Base-by-base conservation (phyloP, 35 echinoderm and acorn worm genomes). In the Chiridota heheva region DNA sequence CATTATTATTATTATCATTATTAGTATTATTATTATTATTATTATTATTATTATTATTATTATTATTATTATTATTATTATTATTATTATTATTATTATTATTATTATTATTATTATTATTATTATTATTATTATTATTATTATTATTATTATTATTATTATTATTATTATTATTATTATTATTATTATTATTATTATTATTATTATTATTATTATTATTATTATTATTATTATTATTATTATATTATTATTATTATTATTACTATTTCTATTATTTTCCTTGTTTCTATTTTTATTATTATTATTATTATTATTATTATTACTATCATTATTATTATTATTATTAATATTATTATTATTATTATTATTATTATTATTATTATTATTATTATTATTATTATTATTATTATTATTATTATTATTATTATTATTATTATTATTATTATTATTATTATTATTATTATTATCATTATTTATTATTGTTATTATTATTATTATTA, bases 1-100 rank as follows among this genome's bases (percentile, higher is more conserved):
- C n/a, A n/a, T n/a, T n/a, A n/a, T n/a, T n/a, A n/a, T n/a, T n/a
- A n/a, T n/a, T n/a, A n/a, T n/a, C n/a, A n/a, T n/a, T n/a, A n/a
- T n/a, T n/a, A n/a, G n/a, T n/a, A n/a, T n/a, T 53, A 53, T 22
- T 53, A 53, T 22, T 53, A 53, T 53, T 53, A 53, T 22, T 53
- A 53, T 22, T 53, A 53, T 53, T 53, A 53, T 53, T 53, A 53
- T 22, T 53, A 53, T 22, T 53, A 53, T 53, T 53, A 53, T 22
- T 53, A 53, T 22, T 53, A 53, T 53, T 53, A 53, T 22, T 53
- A 53, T 53, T 53, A 53, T 53, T 53, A 53, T 53, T 53, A 53
- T 53, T 53, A 53, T 22, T 53, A 53, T 22, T 53, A 53, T 22
- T 53, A 53, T 53, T 53, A 53, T 22, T 53, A 53, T 22, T 53